Base-by-base conservation (phyloP, 1,140 invertebrate species). In the Calephelis virginiensis region DNA sequence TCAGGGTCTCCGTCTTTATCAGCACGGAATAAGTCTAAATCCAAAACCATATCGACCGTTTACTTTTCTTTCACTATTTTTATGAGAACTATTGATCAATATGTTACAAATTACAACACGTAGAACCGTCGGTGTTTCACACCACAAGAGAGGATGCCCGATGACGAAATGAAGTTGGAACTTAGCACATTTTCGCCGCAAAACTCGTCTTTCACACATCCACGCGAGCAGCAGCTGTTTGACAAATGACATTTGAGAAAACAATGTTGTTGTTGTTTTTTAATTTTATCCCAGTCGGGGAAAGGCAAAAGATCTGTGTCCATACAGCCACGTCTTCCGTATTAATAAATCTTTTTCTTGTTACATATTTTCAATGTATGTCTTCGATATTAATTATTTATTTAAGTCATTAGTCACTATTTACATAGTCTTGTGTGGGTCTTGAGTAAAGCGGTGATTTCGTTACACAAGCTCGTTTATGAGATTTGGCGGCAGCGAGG, bases 1-100 rank as follows among this genome's bases (percentile, higher is more conserved):
- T 97, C 95, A 0, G 97, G 97, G 91, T 96, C 96, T 28, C 99
- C 98, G 37, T 99, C 98, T 92, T 99, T 99, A 75, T 99, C 98
- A 4, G 94, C 93, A 50, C 99, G 96, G 85, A 99, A 99, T 60
- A 98, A 91, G 91, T 99, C 98, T 77, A 99, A 93, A 92, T 99
- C 98, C n/a, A 99, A 92, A 60, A 99, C 98, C 99, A 99, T 99
- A 53, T 53, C 10, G 10, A 17, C 9, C 10, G 10, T 28, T 28
- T 11, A 53, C 17, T 4, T 17, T 53, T 53, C 17, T 53, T 10
- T 53, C 13, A 53, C 8, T 53, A 17, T 9, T 3, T 10, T 9
- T 3, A 14, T 17, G 3, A 43, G 10, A 53, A 9, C 8, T 53
- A 53, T 17, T 53, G 13, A 53, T 13, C 49, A 43, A 53, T 53